Conservation (phyloP, 2,797 vertebrate species). For the Hyperoplus lanceolatus region DNA sequence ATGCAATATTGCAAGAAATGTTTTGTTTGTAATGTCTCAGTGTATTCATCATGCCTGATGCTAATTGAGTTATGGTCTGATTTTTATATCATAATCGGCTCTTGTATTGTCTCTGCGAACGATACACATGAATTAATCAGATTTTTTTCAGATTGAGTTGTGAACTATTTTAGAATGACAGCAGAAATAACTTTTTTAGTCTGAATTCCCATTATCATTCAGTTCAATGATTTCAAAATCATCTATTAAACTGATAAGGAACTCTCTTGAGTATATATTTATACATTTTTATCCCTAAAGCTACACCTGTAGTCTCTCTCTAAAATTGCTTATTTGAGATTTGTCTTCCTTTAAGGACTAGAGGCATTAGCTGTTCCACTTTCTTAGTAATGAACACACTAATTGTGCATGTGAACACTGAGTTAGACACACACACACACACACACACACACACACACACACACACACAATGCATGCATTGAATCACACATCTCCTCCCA, state of each 20-base stretch:
- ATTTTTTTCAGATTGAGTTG: neutral
- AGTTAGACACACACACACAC: slow-evolving; percentile 32
- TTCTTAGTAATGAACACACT: slow-evolving; percentile 32
- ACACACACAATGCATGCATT: slow-evolving; percentile 24
- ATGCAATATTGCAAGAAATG: neutral
- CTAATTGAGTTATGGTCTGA: slow-evolving; percentile 2
- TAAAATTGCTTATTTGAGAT: neutral
- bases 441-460: slow-evolving; percentile 9
- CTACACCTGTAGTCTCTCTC: neutral
- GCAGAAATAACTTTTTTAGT: neutral
- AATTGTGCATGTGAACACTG: slow-evolving; percentile 41
- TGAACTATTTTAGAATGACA: neutral
- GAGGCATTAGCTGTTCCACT: slow-evolving; percentile 35
- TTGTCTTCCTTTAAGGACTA: slow-evolving; percentile 27
- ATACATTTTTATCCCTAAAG: neutral
- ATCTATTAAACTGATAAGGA: neutral
- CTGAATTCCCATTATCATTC: slow-evolving; percentile 1
- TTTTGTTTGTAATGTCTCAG: slow-evolving; percentile 10
- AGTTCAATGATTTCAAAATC: neutral
- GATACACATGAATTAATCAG: neutral
- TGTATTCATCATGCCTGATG: neutral
- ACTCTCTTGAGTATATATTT: neutral
- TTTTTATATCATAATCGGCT: slow-evolving; percentile 13
- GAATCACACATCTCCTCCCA: slow-evolving; percentile 58
- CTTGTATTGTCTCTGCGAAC: neutral